Percentiles rank a stretch among this genome's conserved stretches.
Conservation (phyloP, 35 echinoderm and acorn worm genomes). For the Acanthaster planci region DNA sequence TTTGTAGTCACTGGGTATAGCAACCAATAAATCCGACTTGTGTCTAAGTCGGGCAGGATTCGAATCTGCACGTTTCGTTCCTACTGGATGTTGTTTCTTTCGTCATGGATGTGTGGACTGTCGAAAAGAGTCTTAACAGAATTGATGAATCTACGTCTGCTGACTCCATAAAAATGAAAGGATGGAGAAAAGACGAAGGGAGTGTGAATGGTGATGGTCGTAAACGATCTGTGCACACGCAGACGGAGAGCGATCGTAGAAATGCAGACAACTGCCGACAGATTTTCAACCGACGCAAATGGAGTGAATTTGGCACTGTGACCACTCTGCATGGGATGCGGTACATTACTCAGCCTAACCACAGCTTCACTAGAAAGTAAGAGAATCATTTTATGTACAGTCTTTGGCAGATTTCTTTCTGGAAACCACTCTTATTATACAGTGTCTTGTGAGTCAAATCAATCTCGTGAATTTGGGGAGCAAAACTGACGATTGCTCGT, state of each 20-base stretch:
- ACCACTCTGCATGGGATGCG: slow-evolving; percentile 17
- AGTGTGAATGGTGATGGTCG: neutral
- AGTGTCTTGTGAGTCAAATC: too few relatives aligned
- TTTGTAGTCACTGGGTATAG: too few relatives aligned
- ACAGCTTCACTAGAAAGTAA: neutral
- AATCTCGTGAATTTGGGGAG: too few relatives aligned
- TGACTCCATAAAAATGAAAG: neutral
- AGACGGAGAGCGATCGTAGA: neutral
- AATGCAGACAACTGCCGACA: neutral
- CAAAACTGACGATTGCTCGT: too few relatives aligned
- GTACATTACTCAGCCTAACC: neutral
- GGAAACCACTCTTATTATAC: too few relatives aligned
- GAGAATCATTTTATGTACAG: too few relatives aligned
- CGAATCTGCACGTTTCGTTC: too few relatives aligned
- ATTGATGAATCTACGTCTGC: neutral
- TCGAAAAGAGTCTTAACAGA: neutral
- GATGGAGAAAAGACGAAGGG: neutral
- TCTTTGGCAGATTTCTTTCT: too few relatives aligned
- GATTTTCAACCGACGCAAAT: neutral
- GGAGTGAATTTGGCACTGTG: neutral
- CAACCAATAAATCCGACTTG: too few relatives aligned
- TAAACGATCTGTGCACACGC: neutral
- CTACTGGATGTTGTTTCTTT: too few relatives aligned
- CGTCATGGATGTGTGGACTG: neutral
- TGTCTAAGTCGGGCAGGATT: too few relatives aligned